Percentiles rank a stretch among this genome's conserved stretches.
Conservation (phyloP, 2,113 vertebrate genomes). For the Tachuris rubrigastra region DNA sequence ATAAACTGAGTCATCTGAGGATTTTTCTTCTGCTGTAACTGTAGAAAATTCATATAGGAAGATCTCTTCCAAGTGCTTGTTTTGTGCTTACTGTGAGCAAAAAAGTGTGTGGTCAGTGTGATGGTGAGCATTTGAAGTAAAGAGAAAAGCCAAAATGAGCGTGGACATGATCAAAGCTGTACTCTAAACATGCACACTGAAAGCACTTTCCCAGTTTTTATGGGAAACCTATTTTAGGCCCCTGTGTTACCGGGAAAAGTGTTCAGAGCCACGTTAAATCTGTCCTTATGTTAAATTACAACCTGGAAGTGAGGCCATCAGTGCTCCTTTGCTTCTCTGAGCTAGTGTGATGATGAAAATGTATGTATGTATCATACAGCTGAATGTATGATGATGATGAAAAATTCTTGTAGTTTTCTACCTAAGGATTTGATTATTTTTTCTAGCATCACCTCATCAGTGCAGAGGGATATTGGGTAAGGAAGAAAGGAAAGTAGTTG, state of each 20-base stretch:
- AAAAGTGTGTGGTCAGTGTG: conserved; percentile 28
- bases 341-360: background rate
- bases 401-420: background rate
- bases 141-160: conserved; percentile 36
- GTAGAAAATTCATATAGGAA: background rate
- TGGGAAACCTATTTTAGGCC: conserved; percentile 27
- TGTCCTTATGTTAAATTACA: background rate
- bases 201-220: conserved; percentile 1
- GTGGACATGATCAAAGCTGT: conserved; percentile 22
- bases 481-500: background rate
- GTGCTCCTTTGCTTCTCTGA: background rate
- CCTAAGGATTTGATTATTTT: background rate
- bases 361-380: background rate
- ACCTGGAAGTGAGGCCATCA: background rate
- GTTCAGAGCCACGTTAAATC: background rate
- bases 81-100: conserved; percentile 9
- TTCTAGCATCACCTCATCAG: background rate
- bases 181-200: background rate
- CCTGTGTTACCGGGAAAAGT: background rate
- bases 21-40: conserved; percentile 9
- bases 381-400: background rate
- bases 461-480: background rate
- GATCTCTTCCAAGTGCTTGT: background rate
- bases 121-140: background rate
- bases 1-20: background rate